These are phyloP conservation scores for Aspiorhynchus laticeps DNA, from an alignment of 2,113 vertebrate species.

Conservation along the genomic window DNA sequence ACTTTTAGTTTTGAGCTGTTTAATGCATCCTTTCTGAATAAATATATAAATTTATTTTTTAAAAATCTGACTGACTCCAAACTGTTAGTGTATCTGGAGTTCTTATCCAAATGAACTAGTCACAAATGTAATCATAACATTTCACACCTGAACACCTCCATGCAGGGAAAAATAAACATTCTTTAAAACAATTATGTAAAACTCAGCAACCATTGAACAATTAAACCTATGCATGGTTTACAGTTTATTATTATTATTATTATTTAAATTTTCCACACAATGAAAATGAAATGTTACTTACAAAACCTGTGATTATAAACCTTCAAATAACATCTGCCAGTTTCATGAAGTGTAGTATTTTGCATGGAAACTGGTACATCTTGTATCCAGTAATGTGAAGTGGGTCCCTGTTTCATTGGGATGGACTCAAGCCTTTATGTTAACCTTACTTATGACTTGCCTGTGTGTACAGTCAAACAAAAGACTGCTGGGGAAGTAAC, in stretches of 20 bases:
- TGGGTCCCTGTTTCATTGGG: background rate
- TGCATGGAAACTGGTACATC: conserved; percentile 17
- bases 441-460: background rate
- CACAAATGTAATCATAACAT: conserved; percentile 3
- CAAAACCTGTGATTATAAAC: conserved; percentile 3
- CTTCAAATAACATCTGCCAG: background rate
- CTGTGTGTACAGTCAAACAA: conserved; percentile 10
- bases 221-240: conserved; percentile 5
- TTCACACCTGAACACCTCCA: background rate
- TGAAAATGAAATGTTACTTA: background rate
- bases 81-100: background rate
- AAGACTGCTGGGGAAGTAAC: background rate
- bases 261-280: background rate
- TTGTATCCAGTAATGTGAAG: conserved; percentile 17
- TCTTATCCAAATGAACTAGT: background rate
- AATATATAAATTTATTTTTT: background rate
- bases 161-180: background rate
- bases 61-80: background rate
- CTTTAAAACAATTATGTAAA: background rate
- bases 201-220: background rate
- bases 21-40: background rate
- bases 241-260: background rate
- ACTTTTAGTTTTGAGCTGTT: background rate
- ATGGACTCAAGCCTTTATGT: background rate
- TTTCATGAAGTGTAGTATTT: conserved; percentile 1